These are phyloP conservation scores for Phengaris arion DNA, from an alignment of 2,888 invertebrate species.

Conservation along the genomic window DNA sequence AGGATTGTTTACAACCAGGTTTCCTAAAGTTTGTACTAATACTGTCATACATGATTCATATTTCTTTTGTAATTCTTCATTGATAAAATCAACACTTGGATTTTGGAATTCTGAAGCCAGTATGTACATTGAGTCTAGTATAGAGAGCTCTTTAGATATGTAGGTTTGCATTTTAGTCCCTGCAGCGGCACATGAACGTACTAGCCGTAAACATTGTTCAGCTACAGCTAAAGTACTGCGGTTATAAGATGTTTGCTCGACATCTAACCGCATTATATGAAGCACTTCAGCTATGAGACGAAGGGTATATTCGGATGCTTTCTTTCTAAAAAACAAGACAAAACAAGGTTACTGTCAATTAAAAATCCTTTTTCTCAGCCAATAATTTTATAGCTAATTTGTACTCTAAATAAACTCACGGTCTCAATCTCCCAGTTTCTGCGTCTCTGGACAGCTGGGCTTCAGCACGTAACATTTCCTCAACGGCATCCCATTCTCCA, in stretches of 20 bases:
- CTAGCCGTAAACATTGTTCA: slow-evolving; percentile 73
- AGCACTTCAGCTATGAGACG: slow-evolving; percentile 74
- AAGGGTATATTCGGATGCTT: slow-evolving; percentile 74
- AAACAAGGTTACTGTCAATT: neutral
- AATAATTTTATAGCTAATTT: neutral
- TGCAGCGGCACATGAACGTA: slow-evolving; percentile 76
- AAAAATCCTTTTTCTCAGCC: neutral
- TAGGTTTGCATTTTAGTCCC: slow-evolving; percentile 77
- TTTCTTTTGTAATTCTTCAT: slow-evolving; percentile 70
- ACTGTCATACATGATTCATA: slow-evolving; percentile 74
- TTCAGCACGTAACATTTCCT: slow-evolving; percentile 75
- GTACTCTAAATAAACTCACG: slow-evolving; percentile 53
- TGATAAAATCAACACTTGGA: slow-evolving; percentile 65
- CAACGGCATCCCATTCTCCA: slow-evolving; percentile 76
- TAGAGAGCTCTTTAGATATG: slow-evolving; percentile 73
- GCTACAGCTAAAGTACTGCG: slow-evolving; percentile 74
- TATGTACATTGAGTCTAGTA: slow-evolving; percentile 72
- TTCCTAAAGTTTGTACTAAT: slow-evolving; percentile 78
- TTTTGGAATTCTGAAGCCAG: slow-evolving; percentile 71
- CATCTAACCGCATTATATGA: slow-evolving; percentile 73
- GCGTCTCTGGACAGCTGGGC: slow-evolving; percentile 73
- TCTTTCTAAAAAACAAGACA: slow-evolving; percentile 60
- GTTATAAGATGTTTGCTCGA: slow-evolving; percentile 72
- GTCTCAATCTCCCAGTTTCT: slow-evolving; percentile 71
- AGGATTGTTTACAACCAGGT: slow-evolving; percentile 77